Evolutionary conservation across 2,797 vertebrate species (phyloP).

Genomic region (Sebastes vulpes): DNA sequence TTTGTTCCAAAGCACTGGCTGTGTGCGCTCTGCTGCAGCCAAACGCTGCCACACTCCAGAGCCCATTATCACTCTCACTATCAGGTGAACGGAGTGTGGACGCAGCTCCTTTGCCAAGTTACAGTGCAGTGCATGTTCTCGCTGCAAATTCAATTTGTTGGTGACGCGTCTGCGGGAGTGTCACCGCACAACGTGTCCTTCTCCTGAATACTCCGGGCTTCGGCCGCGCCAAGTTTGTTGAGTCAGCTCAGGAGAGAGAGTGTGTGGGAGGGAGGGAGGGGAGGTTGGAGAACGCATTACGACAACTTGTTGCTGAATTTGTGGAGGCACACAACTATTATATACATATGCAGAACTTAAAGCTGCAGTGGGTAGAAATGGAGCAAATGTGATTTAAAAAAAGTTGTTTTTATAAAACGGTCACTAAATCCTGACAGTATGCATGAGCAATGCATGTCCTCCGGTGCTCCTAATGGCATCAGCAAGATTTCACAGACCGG

Average conservation of each 20-base stretch:
- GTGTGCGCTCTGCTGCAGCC: constrained; percentile 12
- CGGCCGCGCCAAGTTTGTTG: constrained; percentile 34
- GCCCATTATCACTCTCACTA: constrained; percentile 61
- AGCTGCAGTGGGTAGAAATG: not conserved
- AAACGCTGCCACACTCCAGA: constrained; percentile 43
- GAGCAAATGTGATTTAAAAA: not conserved
- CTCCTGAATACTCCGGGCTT: constrained; percentile 11
- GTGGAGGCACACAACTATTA: not conserved
- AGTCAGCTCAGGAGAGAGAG: constrained; percentile 52
- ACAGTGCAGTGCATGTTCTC: constrained; percentile 39
- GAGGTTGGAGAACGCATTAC: constrained; percentile 5
- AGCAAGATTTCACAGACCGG: no score
- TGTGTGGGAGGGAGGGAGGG: constrained; percentile 8
- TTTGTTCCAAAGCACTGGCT: constrained; percentile 47
- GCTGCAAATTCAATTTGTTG: constrained; percentile 72
- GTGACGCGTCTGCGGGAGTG: constrained; percentile 47
- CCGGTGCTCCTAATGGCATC: not conserved
- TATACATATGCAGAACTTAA: not conserved
- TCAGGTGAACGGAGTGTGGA: constrained; percentile 59
- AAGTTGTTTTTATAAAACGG: not conserved
- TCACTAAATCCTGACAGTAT: not conserved
- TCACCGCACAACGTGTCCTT: constrained; percentile 43
- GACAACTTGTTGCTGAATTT: constrained; percentile 34
- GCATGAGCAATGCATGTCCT: not conserved
- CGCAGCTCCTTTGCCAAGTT: constrained; percentile 48